Evolutionary conservation across 2,797 vertebrate genomes (phyloP).

Genomic region (Mormyrus hasselquistii): DNA sequence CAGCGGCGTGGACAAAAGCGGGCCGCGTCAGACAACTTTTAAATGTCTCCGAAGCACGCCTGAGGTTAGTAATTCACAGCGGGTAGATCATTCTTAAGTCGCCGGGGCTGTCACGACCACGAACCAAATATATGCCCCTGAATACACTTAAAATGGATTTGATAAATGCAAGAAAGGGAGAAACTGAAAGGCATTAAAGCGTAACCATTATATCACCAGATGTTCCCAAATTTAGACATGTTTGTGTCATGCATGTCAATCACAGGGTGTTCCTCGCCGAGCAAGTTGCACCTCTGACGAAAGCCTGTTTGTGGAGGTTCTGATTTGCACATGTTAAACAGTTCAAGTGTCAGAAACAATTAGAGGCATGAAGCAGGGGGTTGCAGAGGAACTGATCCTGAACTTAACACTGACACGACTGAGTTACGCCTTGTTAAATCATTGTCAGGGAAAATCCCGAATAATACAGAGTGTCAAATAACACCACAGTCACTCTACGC

Average conservation of each 20-base stretch:
- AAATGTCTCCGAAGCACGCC: not conserved
- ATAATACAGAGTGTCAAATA: conserved; percentile 42
- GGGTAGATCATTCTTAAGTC: conserved; percentile 3
- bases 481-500: conserved; percentile 38
- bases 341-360: conserved; percentile 51
- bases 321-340: conserved; percentile 47
- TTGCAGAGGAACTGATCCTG: conserved; percentile 37
- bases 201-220: conserved; percentile 10
- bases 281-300: conserved; percentile 23
- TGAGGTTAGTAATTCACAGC: conserved; percentile 11
- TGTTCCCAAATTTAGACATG: conserved; percentile 21
- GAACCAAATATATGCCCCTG: not conserved
- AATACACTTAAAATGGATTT: conserved; percentile 3
- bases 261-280: conserved; percentile 1
- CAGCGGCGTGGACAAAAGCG: not conserved
- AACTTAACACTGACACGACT: conserved; percentile 52
- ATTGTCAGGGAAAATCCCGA: conserved; percentile 53
- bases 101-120: not conserved
- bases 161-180: conserved; percentile 15
- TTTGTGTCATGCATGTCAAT: conserved; percentile 35
- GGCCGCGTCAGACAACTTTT: not conserved
- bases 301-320: conserved; percentile 27
- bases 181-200: conserved; percentile 16
- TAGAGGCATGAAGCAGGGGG: conserved; percentile 35
- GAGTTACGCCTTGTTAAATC: conserved; percentile 54